Conservation (phyloP, 2,797 vertebrate species). For the Brachyalestes nurse region DNA sequence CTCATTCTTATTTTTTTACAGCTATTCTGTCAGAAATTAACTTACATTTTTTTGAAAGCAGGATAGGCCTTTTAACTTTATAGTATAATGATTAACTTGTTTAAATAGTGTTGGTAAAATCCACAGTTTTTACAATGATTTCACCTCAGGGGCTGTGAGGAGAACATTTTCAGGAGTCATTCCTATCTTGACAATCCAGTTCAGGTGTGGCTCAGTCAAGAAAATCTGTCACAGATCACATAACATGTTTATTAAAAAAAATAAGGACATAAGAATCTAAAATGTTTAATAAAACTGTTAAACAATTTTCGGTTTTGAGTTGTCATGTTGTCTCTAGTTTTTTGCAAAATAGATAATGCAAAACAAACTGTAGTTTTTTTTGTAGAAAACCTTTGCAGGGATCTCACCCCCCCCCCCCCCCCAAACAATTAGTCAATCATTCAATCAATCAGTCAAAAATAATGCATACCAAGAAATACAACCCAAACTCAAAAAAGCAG, state of each 20-base stretch:
- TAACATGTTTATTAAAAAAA: background rate
- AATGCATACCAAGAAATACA: no score
- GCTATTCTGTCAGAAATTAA: background rate
- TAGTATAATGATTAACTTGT: background rate
- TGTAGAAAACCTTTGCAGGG: no score
- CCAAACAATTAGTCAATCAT: no score
- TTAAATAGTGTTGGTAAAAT: conserved; percentile 15
- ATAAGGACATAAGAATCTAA: no score
- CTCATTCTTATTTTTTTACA: conserved; percentile 18
- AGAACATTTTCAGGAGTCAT: conserved; percentile 46
- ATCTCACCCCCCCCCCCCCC: no score
- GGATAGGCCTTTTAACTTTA: background rate
- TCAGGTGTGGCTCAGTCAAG: conserved; percentile 65
- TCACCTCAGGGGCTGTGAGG: conserved; percentile 6
- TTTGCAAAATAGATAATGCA: no score
- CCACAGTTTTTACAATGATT: background rate
- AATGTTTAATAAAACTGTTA: no score
- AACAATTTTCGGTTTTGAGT: no score
- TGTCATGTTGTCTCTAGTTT: no score
- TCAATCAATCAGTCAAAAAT: no score
- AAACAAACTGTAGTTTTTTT: no score
- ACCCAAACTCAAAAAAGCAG: no score
- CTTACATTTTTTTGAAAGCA: conserved; percentile 21
- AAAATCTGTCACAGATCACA: conserved; percentile 11
- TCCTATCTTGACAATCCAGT: conserved; percentile 66